phyloP scores from a whole-genome alignment of 2,113 vertebrate species.

The Gymnogyps californianus region DNA sequence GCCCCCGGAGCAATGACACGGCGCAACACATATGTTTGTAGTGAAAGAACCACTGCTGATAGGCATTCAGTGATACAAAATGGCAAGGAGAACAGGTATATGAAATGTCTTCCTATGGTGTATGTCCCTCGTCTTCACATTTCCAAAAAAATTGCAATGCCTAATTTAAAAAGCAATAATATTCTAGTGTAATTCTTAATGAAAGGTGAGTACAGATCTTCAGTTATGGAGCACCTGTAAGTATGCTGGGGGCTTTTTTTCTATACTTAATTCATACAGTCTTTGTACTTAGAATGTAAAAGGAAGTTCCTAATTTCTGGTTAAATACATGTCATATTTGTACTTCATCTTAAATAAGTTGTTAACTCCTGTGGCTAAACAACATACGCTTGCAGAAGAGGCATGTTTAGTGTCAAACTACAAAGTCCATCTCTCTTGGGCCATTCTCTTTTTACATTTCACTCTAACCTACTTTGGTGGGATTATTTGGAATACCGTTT shows the following conservation, averaged over 20 bases:
- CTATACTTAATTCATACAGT: neutral
- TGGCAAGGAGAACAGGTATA: slow-evolving; percentile 96
- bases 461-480: neutral
- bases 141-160: neutral
- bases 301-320: neutral
- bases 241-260: neutral
- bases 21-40: slow-evolving; percentile 97
- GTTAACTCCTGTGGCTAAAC: neutral
- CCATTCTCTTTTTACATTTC: neutral
- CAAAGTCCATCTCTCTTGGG: neutral
- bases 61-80: slow-evolving; percentile 95
- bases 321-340: neutral
- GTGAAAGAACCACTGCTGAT: slow-evolving; percentile 87
- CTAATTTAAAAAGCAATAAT: slow-evolving; percentile 2
- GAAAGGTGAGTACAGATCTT: slow-evolving; percentile 49
- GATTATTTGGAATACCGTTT: neutral
- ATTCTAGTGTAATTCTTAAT: neutral
- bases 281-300: neutral
- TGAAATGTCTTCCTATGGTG: slow-evolving; percentile 28
- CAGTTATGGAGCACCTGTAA: neutral
- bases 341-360: neutral
- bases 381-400: neutral
- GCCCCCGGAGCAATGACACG: slow-evolving; percentile 91
- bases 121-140: slow-evolving; percentile 24
- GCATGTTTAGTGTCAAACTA: neutral